Evolutionary conservation across 2,113 vertebrate genomes (phyloP), one percentile per base, ranked within the genome.

Genomic region (Heterotis niloticus): DNA sequence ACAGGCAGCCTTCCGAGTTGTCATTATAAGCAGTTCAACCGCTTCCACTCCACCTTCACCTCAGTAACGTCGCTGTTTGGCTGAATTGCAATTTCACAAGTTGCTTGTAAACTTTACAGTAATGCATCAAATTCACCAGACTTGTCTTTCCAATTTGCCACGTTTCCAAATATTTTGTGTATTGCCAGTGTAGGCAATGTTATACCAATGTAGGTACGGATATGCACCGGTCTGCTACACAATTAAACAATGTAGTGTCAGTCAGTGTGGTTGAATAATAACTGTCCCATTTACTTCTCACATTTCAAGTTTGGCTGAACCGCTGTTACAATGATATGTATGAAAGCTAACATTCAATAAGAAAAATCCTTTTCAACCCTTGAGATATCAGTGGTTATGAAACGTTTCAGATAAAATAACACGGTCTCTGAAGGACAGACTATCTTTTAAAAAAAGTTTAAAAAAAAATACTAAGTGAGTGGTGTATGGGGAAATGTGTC

Each of bases 401-500:
- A 71, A 51, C n/a, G 51, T 71, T 71, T 69, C 20, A 64, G 68
- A 60, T 56, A 68, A 16, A 51, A 29, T 44, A 14, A 29, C 64
- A 56, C 10, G 14, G 69, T 52, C 76, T 13, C 64, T 60, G 52
- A 68, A 78, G 24, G 64, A 66, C 20, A 77, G 65, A 10, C 18
- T 68, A 11, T 70, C 28, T 70, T n/a, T n/a, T 28, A 72, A 72
- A 29, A 60, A 29, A 0, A 44, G 20, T 29, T 28, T 12, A 18
- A 29, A 57, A n/a, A 18, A 59, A 62, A 69, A 56, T 56, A 16
- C 59, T 78, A 51, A 78, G 57, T 78, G 11, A 26, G 20, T 23
- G 18, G n/a, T 78, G 56, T 24, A 26, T 24, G 20, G 44, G 26
- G 67, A 66, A 70, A 24, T 20, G 56, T 18, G 60, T 64, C 69